Base-by-base conservation (phyloP, 2,113 vertebrate genomes). In the Pomatorhinus ruficollis region DNA sequence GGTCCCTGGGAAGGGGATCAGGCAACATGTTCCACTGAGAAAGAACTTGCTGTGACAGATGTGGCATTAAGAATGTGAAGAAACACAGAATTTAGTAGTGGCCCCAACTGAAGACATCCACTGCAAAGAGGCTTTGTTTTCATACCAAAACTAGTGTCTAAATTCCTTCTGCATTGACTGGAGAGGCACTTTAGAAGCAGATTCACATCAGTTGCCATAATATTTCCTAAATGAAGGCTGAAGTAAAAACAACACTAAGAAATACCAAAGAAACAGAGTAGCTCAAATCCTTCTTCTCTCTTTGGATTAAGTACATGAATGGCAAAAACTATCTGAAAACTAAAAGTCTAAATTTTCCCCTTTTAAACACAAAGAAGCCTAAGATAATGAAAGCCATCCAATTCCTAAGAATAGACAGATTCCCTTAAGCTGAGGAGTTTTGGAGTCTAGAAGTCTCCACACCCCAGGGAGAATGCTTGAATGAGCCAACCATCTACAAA, bases 381-480 rank as follows among this genome's bases (percentile, higher is more conserved):
- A 78, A 72, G 10, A 15, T 83, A 31, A 69, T 44, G 37, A 87
- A 60, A 82, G 8, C 15, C 15, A 47, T 37, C 8, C 25, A 65
- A 14, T 60, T 76, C n/a, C n/a, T 60, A 68, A 78, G 17, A 86
- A 83, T 17, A 86, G 10, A 15, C 10, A 76, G 9, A 68, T 49
- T 8, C 2, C 5, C 15, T 70, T 70, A 25, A 66, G 20, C 12
- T 74, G 30, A 65, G 18, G 5, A 14, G 1, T 5, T 77, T 56
- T 66, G 42, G 37, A 77, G 1, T 44, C n/a, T 21, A 57, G 37
- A 80, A 83, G 12, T n/a, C 12, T 66, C 28, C 54, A 86, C 13
- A 65, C 2, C 1, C 18, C 3, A 2, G 21, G 25, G 33, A 33
- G 1, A 1, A n/a, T 69, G 30, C 10, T 94, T 60, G 10, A 80